Evolutionary conservation across 2,113 vertebrate species (phyloP), one percentile per base, ranked within the genome.

Genomic region (Tursiops truncatus): DNA sequence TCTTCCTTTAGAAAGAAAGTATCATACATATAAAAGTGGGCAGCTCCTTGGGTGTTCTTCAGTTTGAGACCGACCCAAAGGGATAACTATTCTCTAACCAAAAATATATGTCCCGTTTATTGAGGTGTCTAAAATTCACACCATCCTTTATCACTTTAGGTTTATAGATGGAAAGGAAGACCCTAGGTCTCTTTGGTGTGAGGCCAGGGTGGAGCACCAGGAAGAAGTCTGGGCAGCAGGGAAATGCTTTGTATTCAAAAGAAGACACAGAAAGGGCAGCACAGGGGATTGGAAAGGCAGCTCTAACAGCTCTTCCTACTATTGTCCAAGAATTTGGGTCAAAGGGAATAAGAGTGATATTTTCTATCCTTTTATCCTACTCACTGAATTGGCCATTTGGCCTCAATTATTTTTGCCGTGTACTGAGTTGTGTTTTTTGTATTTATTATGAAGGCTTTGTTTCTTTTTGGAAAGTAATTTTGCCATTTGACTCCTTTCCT

Each of bases 391-490:
- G 87, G 26, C 21, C 68, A 76, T 70, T 62, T 65, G 33, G 58
- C 56, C 41, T 96, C 79, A 76, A 73, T 90, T 77, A 63, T 60
- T 77, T 91, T 93, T 94, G 25, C 33, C 68, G 74, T 67, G 76
- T 77, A 89, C 23, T 82, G 13, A 85, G n/a, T 74, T 76, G 26
- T 33, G 1, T 71, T 96, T 80, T 84, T 28, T 92, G 14, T 96
- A 63, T 92, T 90, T 97, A 92, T 91, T 92, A 70, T 25, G 26
- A 96, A 95, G 33, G 1, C 13, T 92, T 95, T 93, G 56, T 77
- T 95, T 97, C 62, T 62, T 80, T 97, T 97, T 79, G 44, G 56
- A 95, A 94, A 97, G 23, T 83, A 44, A 81, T 96, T 96, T 95
- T 94, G 53, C 70, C 71, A 50, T 87, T 96, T 96, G 88, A 47